Evolutionary conservation across 2,797 vertebrate genomes (phyloP).

Genomic region (Ctenosaura bakeri): DNA sequence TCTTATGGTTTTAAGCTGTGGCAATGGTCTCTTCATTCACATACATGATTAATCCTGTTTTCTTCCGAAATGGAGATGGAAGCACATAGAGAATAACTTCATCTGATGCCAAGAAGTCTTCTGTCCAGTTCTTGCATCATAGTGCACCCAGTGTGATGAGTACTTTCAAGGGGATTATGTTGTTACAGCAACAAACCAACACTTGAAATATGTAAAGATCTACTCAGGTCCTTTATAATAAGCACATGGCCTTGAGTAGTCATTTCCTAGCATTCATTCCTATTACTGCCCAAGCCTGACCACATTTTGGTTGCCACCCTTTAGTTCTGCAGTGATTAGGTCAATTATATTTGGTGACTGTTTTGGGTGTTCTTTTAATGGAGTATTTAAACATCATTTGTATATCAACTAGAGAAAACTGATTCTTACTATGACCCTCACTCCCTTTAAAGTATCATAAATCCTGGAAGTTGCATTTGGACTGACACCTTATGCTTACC

Average conservation of each 20-base stretch:
- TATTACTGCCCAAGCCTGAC: constrained; percentile 70
- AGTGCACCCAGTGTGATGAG: constrained; percentile 73
- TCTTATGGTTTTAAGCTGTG: constrained; percentile 3
- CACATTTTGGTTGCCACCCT: constrained; percentile 82
- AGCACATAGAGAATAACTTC: constrained; percentile 61
- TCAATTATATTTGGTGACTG: constrained; percentile 75
- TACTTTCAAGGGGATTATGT: constrained; percentile 76
- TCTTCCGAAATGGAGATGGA: constrained; percentile 59
- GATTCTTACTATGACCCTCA: background rate
- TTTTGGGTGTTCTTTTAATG: constrained; percentile 75
- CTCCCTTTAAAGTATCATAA: background rate
- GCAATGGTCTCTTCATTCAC: constrained; percentile 6
- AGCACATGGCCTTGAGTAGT: constrained; percentile 71
- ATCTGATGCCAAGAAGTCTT: constrained; percentile 71
- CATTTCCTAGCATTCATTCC: constrained; percentile 73
- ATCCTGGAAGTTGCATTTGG: background rate
- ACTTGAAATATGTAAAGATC: constrained; percentile 77
- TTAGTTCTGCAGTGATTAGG: constrained; percentile 81
- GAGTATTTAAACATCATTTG: constrained; percentile 80
- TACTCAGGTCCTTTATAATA: constrained; percentile 75
- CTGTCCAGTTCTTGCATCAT: constrained; percentile 72
- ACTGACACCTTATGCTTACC: no score
- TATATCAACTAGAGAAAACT: constrained; percentile 80
- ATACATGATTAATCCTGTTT: constrained; percentile 45
- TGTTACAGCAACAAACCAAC: constrained; percentile 76